Conservation (phyloP, 2,888 invertebrate genomes). For the Eilema griseolum region DNA sequence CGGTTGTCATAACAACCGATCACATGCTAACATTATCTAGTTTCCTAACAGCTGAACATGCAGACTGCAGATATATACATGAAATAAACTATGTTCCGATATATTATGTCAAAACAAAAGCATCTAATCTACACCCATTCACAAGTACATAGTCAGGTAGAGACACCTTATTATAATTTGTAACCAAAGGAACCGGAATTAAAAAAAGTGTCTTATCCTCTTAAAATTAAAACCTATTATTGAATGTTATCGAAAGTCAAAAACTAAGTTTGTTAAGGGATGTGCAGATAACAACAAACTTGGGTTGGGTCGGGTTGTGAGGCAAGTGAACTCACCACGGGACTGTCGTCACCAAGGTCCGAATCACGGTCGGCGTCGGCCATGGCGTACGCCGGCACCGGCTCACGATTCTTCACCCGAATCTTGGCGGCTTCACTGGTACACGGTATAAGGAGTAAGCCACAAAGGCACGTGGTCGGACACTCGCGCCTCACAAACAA, state of each 20-base stretch:
- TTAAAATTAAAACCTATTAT: background rate
- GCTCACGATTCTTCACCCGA: conserved; percentile 96
- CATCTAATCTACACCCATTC: background rate
- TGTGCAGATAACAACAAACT: background rate
- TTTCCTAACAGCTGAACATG: conserved; percentile 19
- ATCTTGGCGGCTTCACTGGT: conserved; percentile 89
- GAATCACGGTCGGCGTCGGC: conserved; percentile 90
- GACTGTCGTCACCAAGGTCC: conserved; percentile 91
- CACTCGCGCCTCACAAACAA: conserved; percentile 72
- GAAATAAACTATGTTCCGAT: conserved; percentile 31
- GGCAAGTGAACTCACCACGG: conserved; percentile 88
- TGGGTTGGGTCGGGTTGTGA: too few species aligned
- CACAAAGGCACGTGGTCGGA: conserved; percentile 70
- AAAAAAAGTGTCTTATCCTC: background rate
- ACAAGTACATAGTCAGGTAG: background rate
- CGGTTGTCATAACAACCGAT: conserved; percentile 53
- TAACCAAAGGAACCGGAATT: background rate
- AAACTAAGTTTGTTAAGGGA: background rate
- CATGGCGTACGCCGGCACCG: conserved; percentile 95
- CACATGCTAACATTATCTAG: conserved; percentile 27
- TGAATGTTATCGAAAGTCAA: background rate
- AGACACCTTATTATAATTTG: background rate
- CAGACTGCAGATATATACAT: conserved; percentile 33
- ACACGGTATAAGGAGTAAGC: conserved; percentile 70
- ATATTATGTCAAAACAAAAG: too few species aligned